Percentiles rank a stretch among this genome's conserved stretches.
Conservation (phyloP, 1,140 invertebrate genomes). For the Meloidogyne exigua region DNA sequence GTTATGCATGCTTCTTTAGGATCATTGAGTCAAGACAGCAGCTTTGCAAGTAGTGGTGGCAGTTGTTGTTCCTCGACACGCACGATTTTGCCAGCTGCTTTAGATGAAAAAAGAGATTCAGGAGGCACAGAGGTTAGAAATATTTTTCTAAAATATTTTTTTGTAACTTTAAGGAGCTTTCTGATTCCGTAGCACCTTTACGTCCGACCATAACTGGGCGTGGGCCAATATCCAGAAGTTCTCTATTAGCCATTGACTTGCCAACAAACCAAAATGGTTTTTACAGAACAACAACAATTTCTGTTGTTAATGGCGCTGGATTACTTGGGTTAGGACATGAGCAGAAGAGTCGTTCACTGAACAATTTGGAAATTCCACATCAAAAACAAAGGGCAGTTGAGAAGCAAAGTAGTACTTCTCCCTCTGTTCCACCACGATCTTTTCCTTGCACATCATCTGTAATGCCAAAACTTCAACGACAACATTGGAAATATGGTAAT, state of each 20-base stretch:
- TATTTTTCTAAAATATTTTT: background rate
- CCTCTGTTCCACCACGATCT: background rate
- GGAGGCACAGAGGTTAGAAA: background rate
- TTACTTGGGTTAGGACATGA: constrained; percentile 22
- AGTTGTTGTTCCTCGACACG: constrained; percentile 10
- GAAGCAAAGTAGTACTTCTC: constrained; percentile 7
- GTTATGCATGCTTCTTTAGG: constrained; percentile 9
- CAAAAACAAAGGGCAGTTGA: background rate
- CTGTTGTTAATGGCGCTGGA: constrained; percentile 20
- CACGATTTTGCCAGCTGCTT: background rate
- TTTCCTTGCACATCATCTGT: background rate
- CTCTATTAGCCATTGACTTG: background rate
- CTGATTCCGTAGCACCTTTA: constrained; percentile 7
- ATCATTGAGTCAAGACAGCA: constrained; percentile 19
- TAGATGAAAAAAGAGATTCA: background rate
- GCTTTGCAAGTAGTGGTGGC: constrained; percentile 25
- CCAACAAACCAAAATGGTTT: constrained; percentile 11
- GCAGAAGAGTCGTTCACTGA: constrained; percentile 35
- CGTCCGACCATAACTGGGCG: background rate
- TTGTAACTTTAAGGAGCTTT: background rate
- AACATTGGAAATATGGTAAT: constrained; percentile 29
- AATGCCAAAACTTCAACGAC: constrained; percentile 4
- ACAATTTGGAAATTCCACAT: constrained; percentile 27
- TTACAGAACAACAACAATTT: constrained; percentile 21
- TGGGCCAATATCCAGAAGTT: background rate